Conservation (phyloP, 1,140 invertebrate genomes). For the Drosophila nannoptera region DNA sequence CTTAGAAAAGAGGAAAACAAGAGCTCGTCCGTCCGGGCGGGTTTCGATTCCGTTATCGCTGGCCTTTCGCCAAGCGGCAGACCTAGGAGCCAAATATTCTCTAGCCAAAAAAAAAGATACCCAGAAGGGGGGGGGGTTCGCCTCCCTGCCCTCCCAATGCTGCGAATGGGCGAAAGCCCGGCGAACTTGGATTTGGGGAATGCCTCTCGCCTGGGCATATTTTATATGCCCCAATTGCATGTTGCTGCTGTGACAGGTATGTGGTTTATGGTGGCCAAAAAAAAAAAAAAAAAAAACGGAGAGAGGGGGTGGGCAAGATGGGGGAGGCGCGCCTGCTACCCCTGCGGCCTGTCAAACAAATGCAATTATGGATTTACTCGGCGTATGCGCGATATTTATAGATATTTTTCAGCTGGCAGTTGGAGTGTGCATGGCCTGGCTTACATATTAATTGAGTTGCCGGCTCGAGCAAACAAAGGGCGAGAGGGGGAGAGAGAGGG, state of each 20-base stretch:
- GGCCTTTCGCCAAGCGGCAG: slow-evolving; percentile 8
- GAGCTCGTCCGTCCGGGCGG: no score
- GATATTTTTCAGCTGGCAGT: slow-evolving; percentile 21
- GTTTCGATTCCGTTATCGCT: slow-evolving; percentile 14
- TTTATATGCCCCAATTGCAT: not conserved
- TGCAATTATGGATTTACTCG: slow-evolving; percentile 70
- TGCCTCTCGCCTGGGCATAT: no score
- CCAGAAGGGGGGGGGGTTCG: no score
- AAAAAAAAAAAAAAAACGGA: no score
- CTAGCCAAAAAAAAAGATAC: not conserved
- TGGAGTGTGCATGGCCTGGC: slow-evolving; percentile 31
- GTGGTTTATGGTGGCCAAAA: slow-evolving; percentile 1
- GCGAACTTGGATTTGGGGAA: not conserved
- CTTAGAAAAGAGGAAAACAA: no score
- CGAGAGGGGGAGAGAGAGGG: not conserved
- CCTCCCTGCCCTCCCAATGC: no score
- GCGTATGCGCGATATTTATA: slow-evolving; percentile 69
- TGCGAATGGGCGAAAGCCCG: not conserved
- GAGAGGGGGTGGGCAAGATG: no score
- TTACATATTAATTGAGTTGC: slow-evolving; percentile 71
- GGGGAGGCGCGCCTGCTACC: not conserved
- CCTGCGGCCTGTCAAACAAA: slow-evolving; percentile 57
- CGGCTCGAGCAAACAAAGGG: not conserved
- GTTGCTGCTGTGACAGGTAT: not conserved
- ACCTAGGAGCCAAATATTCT: no score